Conservation (phyloP, 2,113 vertebrate genomes). For the Marcusenius ussheri region DNA sequence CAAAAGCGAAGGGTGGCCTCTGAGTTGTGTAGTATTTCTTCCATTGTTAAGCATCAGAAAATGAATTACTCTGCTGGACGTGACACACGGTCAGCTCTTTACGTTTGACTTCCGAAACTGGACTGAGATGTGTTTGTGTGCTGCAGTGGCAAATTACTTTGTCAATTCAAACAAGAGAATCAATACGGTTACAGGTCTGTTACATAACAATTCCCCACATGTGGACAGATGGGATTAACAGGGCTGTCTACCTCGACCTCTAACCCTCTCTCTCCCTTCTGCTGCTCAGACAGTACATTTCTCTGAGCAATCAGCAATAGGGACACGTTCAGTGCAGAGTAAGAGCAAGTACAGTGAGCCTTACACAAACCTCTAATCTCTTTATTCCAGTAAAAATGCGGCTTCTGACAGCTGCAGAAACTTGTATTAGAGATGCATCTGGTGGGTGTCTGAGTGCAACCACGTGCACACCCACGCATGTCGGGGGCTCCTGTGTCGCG, state of each 20-base stretch:
- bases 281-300: neutral
- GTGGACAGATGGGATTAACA: neutral
- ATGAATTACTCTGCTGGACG: neutral
- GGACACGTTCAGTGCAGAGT: neutral
- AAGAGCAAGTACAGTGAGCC: neutral
- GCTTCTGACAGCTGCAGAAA: neutral
- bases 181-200: neutral
- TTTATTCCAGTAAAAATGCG: neutral
- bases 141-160: neutral
- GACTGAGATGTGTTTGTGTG: neutral
- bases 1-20: neutral
- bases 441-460: neutral
- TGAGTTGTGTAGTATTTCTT: neutral
- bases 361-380: neutral
- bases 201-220: neutral
- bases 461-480: neutral
- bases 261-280: neutral
- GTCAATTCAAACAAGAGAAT: neutral
- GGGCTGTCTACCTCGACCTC: neutral
- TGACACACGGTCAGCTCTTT: neutral
- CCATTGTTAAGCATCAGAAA: neutral
- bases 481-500: neutral
- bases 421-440: neutral
- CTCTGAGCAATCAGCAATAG: neutral
- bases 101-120: neutral